Conservation (phyloP, 2,113 vertebrate genomes). For the Mesocricetus auratus region DNA sequence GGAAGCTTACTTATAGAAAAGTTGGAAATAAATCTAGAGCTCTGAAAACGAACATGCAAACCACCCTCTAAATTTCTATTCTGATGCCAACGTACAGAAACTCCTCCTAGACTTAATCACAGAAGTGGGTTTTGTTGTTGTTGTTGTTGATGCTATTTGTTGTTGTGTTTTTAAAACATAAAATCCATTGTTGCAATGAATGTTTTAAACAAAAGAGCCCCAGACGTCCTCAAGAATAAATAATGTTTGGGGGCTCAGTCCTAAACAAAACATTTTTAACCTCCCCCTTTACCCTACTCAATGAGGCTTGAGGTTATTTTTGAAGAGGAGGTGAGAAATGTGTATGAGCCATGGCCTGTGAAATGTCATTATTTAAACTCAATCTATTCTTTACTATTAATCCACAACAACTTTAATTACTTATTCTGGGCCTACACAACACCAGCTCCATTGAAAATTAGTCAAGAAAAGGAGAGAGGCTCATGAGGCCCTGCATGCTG, state of each 20-base stretch:
- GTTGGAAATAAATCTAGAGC: conserved; percentile 59
- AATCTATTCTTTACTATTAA: not conserved
- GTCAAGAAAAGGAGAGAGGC: not conserved
- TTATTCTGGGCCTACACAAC: not conserved
- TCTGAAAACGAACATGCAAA: conserved; percentile 14
- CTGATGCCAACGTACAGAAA: not conserved
- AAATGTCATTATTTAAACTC: not conserved
- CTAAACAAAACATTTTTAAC: not conserved
- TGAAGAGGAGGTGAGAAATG: not conserved
- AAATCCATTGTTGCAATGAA: not conserved
- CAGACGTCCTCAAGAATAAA: not conserved
- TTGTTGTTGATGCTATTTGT: too few relatives aligned
- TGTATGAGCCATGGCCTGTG: not conserved
- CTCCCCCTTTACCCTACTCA: not conserved
- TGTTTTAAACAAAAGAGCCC: too few relatives aligned
- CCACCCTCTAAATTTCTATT: not conserved
- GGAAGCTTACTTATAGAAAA: conserved; percentile 39
- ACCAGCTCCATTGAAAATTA: not conserved
- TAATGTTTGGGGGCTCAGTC: not conserved
- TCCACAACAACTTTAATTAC: not conserved
- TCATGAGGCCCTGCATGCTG: not conserved
- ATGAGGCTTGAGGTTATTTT: not conserved
- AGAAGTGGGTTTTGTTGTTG: not conserved
- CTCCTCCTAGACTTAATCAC: not conserved
- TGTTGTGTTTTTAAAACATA: not conserved